These are phyloP conservation scores for Idris sp. DNA, from an alignment of 1,140 invertebrate genomes.

Conservation along the genomic window DNA sequence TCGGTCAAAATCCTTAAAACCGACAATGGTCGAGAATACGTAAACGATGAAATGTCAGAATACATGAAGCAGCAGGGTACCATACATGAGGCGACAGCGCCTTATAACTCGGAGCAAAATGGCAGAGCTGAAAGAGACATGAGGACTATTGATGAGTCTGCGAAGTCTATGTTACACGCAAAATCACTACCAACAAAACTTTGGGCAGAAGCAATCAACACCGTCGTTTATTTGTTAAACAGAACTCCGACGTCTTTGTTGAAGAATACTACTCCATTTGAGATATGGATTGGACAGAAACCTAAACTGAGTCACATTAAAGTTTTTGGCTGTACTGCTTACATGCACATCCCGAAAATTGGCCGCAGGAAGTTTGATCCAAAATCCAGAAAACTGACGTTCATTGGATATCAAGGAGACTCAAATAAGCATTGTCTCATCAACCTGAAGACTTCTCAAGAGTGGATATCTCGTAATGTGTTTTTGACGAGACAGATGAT, in stretches of 20 bases:
- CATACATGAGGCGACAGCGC: conserved; percentile 44
- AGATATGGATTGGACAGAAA: conserved; percentile 5
- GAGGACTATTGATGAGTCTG: conserved; percentile 71
- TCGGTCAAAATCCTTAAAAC: conserved; percentile 20
- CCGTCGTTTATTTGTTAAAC: conserved; percentile 51
- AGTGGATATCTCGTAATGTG: too few relatives aligned
- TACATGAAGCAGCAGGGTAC: conserved; percentile 42
- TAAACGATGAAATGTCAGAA: conserved; percentile 3
- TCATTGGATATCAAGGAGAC: conserved; percentile 31
- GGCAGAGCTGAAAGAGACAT: conserved; percentile 71
- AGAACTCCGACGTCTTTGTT: neutral
- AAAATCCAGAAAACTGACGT: conserved; percentile 27
- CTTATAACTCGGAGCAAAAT: conserved; percentile 73
- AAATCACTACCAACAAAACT: conserved; percentile 66
- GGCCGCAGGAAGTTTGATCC: conserved; percentile 6
- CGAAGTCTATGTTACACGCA: conserved; percentile 68
- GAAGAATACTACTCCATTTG: conserved; percentile 4
- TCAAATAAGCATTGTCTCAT: too few relatives aligned
- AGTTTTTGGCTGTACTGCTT: conserved; percentile 19
- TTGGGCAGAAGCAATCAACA: conserved; percentile 76
- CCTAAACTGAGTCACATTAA: neutral
- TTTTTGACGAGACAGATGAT: too few relatives aligned
- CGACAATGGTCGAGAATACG: conserved; percentile 53
- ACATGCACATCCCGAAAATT: conserved; percentile 5
- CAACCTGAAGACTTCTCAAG: too few relatives aligned